Evolutionary conservation across 2,888 invertebrate species (phyloP), one percentile per base, ranked within the genome.

Genomic region (Bellardia bayeri): DNA sequence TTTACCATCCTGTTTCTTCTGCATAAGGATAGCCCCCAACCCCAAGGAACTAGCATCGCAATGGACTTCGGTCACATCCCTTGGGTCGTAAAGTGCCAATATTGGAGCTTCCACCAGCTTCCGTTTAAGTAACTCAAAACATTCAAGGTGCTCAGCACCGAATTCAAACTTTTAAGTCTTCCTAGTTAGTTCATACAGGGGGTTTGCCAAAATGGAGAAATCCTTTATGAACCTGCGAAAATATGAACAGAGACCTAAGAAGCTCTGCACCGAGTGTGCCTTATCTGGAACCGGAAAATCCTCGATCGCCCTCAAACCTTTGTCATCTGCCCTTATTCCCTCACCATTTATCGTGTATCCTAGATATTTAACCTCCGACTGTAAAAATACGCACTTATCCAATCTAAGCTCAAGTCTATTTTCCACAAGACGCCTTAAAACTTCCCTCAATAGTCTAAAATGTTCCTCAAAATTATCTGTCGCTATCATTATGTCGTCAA

Each of bases 31-130:
- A 0, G 90, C 90, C 0, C 91, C 92, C 82, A 89, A 92, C 1
- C 92, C 92, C 3, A 88, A 14, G 1, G 89, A 72, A 82, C 91
- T 91, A 3, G 91, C 92, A 88, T 93, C 92, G 30, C 91, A 91
- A 69, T 93, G 92, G 54, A 92, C 79, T 82, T 93, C 91, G 5
- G 92, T 93, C 66, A 91, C 90, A 16, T 89, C 80, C 7, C 81
- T 69, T 0, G 91, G 91, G 45, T 90, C 89, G 78, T 91, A 93
- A 2, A 89, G 14, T 4, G 85, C 84, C 11, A 88, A 54, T 11
- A 86, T 51, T 11, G 86, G 88, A 8, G 86, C 45, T 9, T 82
- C 56, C 6, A 86, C 11, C 51, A 87, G 16, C 33, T 87, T 89
- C 0, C 51, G 11, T 40, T 87, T 89, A 11, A 89, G 66, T 1